A percentile compares a stretch with the other conserved stretches of the same genome.
Evolutionary conservation across 2,888 invertebrate genomes (phyloP).

Genomic region (Axea sp.): DNA sequence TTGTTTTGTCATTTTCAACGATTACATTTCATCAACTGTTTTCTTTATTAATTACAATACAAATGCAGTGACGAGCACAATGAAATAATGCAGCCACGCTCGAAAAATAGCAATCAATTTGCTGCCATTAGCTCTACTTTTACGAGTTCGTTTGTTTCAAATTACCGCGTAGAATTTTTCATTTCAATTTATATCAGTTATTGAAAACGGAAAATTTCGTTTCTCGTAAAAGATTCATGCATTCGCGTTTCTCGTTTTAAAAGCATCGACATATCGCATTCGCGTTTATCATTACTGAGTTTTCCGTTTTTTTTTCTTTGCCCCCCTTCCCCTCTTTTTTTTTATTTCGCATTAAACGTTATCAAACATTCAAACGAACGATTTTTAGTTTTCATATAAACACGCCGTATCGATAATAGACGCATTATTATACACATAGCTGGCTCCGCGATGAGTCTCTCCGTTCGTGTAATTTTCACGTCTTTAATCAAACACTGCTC

Average conservation of each 20-base stretch:
- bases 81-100: slow-evolving; percentile 9
- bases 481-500: too few species aligned
- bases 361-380: neutral
- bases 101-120: slow-evolving; percentile 1
- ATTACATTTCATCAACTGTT: slow-evolving; percentile 40
- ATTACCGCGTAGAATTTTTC: too few species aligned
- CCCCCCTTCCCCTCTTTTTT: too few species aligned
- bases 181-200: too few species aligned
- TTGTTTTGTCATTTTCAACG: slow-evolving; percentile 10
- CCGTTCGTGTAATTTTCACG: too few species aligned
- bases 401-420: neutral
- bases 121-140: too few species aligned
- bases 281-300: neutral
- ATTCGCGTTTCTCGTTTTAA: neutral
- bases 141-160: neutral
- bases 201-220: too few species aligned
- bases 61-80: slow-evolving; percentile 9
- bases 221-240: too few species aligned
- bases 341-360: neutral
- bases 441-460: too few species aligned
- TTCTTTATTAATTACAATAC: slow-evolving; percentile 31
- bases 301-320: too few species aligned
- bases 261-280: too few species aligned
- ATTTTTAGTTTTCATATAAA: neutral
- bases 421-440: too few species aligned